Base-by-base conservation (phyloP, 2,888 invertebrate genomes). In the Phyllotreta striolata region DNA sequence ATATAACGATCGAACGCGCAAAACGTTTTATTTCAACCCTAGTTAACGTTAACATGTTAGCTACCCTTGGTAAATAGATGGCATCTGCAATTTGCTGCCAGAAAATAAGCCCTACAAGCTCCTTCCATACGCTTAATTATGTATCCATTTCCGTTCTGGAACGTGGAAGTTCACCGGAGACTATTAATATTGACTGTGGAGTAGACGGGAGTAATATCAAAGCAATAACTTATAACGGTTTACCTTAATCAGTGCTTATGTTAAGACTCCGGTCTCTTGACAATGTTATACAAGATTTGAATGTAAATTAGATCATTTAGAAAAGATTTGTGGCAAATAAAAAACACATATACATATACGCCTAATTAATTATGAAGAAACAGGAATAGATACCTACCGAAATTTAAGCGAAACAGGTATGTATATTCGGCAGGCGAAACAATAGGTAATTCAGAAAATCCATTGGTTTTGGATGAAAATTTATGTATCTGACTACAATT, bases 71-170 rank as follows among this genome's bases (percentile, higher is more conserved):
- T 24, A 24, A 24, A 44, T n/a, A 44, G 44, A 44, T 44, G 44
- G 14, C 10, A 44, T 44, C 7, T 44, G 44, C 7, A 44, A 14
- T 13, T 44, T 44, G 12, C 44, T n/a, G 7, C 14, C 1, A 44
- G 44, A 10, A 44, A 44, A 44, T 44, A 44, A 44, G 10, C 44
- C 10, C 44, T 24, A 24, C 24, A 4, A 44, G 6, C 44, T 44
- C 44, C 44, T 44, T 44, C 44, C 12, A 44, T 12, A 44, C 9
- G 14, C 44, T 44, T 44, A 44, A 44, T 44, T 44, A 44, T 44
- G 44, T 44, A 44, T 44, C 44, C 14, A 44, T 44, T 44, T 44
- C 44, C 44, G 44, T 44, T 44, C 44, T 44, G 44, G 44, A 44
- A 44, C 44, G 14, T 44, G 12, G 44, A 9, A 44, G 14, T 44